Evolutionary conservation across 2,797 vertebrate genomes (phyloP), one percentile per base, ranked within the genome.

Genomic region (Sebastes hubbsi): DNA sequence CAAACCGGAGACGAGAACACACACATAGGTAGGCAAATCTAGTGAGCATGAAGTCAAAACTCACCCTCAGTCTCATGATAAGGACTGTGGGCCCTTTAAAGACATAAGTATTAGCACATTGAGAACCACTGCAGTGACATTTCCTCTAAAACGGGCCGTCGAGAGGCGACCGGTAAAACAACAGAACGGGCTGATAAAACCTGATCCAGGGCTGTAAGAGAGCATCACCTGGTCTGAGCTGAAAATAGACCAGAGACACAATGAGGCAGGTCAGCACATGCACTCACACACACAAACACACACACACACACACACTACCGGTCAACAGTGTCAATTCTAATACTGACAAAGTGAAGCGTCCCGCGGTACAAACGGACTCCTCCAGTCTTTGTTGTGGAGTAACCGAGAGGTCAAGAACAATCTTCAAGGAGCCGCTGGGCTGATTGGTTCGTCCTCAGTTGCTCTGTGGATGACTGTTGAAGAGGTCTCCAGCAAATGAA

Each of bases 371-470:
- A 60, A 78, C 5, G 36, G 25, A 64, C 59, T 42, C 60, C 6
- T 59, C 5, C 12, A 9, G 18, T 30, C 73, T 68, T 54, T 64
- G 82, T 68, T 77, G 36, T 73, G 16, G 3, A 30, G 75, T 60
- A 46, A 69, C 38, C 32, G 14, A 6, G 52, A 68, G 73, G 58
- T 87, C 52, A 60, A 69, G 24, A n/a, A 30, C 62, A 72, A 78
- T 68, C 71, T 72, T 24, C 61, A 13, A 1, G 7, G 32, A 18
- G 77, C n/a, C 3, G 7, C 42, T 38, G 30, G 0, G 59, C 63
- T 81, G 83, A 88, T 81, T 79, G 69, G 64, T 59, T 67, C 38
- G 60, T 59, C 52, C 61, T 78, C 62, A 14, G 16, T 3, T 5
- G 34, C 36, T 67, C 55, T 63, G 27, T 46, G 46, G 13, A n/a